A percentile compares a stretch with the other conserved stretches of the same genome.
Evolutionary conservation across 1,140 invertebrate species (phyloP).

Genomic region (Trichonephila clavata): DNA sequence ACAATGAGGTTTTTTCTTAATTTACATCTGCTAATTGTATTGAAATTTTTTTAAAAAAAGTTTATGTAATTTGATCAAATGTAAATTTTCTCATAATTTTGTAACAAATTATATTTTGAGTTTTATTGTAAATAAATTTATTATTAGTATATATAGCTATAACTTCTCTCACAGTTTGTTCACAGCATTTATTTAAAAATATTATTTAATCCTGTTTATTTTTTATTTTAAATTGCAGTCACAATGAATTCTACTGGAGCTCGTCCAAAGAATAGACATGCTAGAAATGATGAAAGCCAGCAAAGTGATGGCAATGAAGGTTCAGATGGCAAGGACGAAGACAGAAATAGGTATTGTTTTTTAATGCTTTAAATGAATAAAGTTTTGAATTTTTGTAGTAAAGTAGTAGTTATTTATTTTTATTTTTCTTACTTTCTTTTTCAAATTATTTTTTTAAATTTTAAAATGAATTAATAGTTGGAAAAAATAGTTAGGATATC

Average conservation of each 20-base stretch:
- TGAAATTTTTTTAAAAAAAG: too few relatives aligned
- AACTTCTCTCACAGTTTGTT: too few relatives aligned
- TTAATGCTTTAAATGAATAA: background rate
- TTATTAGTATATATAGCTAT: too few relatives aligned
- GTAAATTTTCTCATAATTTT: too few relatives aligned
- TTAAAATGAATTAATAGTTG: too few relatives aligned
- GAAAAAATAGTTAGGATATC: too few relatives aligned
- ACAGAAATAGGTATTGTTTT: conserved; percentile 51
- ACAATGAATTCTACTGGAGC: conserved; percentile 68
- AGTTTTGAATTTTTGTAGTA: background rate
- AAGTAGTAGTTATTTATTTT: background rate
- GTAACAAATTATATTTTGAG: too few relatives aligned
- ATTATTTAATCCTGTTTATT: background rate
- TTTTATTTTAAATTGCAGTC: background rate
- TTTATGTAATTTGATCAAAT: too few relatives aligned
- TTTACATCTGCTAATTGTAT: too few relatives aligned
- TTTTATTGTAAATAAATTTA: too few relatives aligned
- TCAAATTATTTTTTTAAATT: background rate
- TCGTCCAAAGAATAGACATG: conserved; percentile 64
- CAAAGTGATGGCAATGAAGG: conserved; percentile 74
- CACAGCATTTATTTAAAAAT: background rate
- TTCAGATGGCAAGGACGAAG: conserved; percentile 70
- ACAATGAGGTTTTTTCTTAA: too few relatives aligned
- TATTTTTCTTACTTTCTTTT: background rate
- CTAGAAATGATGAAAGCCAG: conserved; percentile 66